Percentiles rank a stretch among this genome's conserved stretches.
Evolutionary conservation across 37 sponge, comb jelly and placozoan species (phyloP).

Genomic region (Chondrosia reniformis): DNA sequence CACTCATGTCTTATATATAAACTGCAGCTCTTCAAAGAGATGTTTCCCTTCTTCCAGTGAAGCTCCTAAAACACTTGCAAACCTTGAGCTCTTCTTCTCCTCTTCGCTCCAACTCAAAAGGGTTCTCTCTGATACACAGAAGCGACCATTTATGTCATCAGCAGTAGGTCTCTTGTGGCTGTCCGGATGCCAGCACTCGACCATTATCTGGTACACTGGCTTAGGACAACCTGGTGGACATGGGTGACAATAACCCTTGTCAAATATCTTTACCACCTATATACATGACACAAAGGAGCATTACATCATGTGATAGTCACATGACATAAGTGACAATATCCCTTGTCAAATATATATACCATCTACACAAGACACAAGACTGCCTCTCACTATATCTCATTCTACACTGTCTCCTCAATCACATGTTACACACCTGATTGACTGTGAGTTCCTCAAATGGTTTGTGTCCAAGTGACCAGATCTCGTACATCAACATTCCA

Average conservation of each 20-base stretch:
- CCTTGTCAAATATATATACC: no score
- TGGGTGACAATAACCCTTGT: not conserved
- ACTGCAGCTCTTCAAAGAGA: conserved; percentile 9
- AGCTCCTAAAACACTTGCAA: conserved; percentile 4
- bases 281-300: no score
- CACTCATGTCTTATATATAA: no score
- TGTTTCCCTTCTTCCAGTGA: not conserved
- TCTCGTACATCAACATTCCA: conserved; percentile 24
- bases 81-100: not conserved
- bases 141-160: not conserved
- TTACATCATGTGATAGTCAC: no score
- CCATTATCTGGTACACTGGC: conserved; percentile 7
- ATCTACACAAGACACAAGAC: no score
- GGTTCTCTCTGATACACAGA: conserved; percentile 11
- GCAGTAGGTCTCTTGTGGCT: not conserved
- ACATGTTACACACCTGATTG: not conserved
- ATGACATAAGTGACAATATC: no score
- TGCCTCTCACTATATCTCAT: no score
- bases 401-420: no score
- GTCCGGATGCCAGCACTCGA: not conserved
- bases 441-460: conserved; percentile 2
- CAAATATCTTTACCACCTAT: no score
- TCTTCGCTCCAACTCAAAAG: conserved; percentile 3
- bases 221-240: conserved; percentile 21
- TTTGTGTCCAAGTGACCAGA: conserved; percentile 18